phyloP scores from a whole-genome alignment of 2,113 vertebrate genomes.

The Brevimyrus niger region DNA sequence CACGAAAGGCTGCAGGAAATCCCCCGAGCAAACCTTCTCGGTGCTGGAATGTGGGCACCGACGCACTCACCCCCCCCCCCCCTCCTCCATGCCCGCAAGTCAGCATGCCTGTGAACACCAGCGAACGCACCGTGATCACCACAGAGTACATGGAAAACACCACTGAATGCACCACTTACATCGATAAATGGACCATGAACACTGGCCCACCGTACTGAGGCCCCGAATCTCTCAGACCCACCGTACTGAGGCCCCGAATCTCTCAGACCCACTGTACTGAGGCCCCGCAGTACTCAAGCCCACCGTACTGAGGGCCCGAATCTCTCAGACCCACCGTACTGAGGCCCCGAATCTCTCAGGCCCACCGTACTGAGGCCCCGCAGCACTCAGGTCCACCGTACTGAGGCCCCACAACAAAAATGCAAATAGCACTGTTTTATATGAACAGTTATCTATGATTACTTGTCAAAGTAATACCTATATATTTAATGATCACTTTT shows the following conservation, averaged over 20 bases:
- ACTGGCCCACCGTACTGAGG: too few relatives aligned
- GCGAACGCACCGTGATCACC: conserved; percentile 37
- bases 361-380: too few relatives aligned
- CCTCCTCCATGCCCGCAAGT: not conserved
- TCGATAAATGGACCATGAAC: not conserved
- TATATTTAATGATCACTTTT: not conserved
- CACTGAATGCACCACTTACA: not conserved
- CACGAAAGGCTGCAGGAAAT: conserved; percentile 54
- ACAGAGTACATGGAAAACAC: not conserved
- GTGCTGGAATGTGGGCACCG: conserved; percentile 57
- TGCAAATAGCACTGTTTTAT: not conserved
- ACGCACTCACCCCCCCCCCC: not conserved
- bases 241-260: too few relatives aligned
- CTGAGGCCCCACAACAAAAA: not conserved
- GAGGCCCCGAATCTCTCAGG: too few relatives aligned
- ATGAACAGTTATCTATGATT: not conserved
- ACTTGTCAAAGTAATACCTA: not conserved
- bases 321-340: too few relatives aligned
- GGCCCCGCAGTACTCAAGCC: too few relatives aligned
- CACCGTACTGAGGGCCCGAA: too few relatives aligned
- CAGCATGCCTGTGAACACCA: conserved; percentile 38
- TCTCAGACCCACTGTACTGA: too few relatives aligned
- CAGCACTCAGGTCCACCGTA: too few relatives aligned
- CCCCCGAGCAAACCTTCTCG: conserved; percentile 51
- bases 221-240: too few relatives aligned